These are phyloP conservation scores for Trinectes maculatus DNA, from an alignment of 2,113 vertebrate species.

Conservation along the genomic window DNA sequence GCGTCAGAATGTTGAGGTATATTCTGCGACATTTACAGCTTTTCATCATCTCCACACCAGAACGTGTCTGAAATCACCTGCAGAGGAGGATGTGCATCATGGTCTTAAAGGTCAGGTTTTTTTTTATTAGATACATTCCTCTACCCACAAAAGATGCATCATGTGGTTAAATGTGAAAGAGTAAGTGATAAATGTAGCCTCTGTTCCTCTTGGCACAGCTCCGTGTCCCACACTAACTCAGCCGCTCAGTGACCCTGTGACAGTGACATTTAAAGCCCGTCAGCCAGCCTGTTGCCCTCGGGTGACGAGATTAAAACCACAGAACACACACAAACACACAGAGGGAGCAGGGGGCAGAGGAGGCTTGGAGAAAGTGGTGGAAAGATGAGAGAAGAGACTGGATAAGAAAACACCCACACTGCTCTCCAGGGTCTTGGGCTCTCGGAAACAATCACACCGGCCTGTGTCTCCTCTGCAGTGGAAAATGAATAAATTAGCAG, in stretches of 20 bases:
- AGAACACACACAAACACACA: slow-evolving; percentile 16
- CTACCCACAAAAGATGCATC: not conserved
- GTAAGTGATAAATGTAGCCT: not conserved
- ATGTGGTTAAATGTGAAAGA: slow-evolving; percentile 2
- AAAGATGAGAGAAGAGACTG: slow-evolving; percentile 8
- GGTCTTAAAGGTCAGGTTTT: not conserved
- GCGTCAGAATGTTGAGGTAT: no score
- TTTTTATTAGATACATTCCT: not conserved
- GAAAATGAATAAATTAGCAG: slow-evolving; percentile 79
- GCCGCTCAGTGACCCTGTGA: slow-evolving; percentile 22
- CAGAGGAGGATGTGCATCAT: not conserved
- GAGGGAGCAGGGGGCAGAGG: slow-evolving; percentile 27
- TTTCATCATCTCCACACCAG: not conserved
- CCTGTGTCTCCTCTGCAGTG: slow-evolving; percentile 69
- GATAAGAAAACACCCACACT: slow-evolving; percentile 63
- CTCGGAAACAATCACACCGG: slow-evolving; percentile 76
- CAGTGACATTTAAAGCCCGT: slow-evolving; percentile 35
- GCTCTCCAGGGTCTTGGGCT: slow-evolving; percentile 46
- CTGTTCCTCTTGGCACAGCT: not conserved
- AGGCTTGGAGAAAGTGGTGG: slow-evolving; percentile 26
- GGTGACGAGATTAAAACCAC: slow-evolving; percentile 13
- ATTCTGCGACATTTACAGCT: not conserved
- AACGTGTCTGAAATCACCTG: not conserved
- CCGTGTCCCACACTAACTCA: slow-evolving; percentile 17
- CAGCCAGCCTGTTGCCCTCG: slow-evolving; percentile 25